Conservation (phyloP, 2,888 invertebrate species). For the Prosapia bicincta region DNA sequence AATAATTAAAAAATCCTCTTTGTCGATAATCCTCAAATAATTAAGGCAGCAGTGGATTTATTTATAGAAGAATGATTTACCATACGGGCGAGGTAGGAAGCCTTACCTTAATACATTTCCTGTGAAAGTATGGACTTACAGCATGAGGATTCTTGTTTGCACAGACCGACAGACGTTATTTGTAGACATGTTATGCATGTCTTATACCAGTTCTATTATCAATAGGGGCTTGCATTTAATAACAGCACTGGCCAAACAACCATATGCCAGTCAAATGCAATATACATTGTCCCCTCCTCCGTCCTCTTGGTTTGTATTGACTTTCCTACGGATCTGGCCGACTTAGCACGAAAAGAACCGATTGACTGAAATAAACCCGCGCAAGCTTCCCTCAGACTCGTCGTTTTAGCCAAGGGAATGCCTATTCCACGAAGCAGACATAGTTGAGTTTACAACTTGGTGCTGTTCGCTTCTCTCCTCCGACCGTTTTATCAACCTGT, state of each 20-base stretch:
- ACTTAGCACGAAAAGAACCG: not conserved
- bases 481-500: not conserved
- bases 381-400: not conserved
- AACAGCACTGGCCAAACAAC: not conserved
- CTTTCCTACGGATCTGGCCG: not conserved
- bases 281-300: not conserved
- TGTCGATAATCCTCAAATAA: no score
- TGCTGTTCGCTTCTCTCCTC: not conserved
- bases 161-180: no score
- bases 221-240: not conserved
- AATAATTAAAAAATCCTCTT: no score
- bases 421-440: not conserved
- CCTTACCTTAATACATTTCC: no score
- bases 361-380: not conserved
- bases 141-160: no score
- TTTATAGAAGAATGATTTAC: no score
- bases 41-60: no score
- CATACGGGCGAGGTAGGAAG: no score
- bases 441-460: not conserved
- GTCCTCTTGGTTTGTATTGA: not conserved
- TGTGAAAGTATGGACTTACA: no score
- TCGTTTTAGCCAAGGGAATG: not conserved
- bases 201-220: not conserved
- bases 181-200: no score
- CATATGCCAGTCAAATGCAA: conserved; percentile 2